These are phyloP conservation scores for Bungarus multicinctus DNA, from an alignment of 2,113 vertebrate genomes.

Conservation along the genomic window DNA sequence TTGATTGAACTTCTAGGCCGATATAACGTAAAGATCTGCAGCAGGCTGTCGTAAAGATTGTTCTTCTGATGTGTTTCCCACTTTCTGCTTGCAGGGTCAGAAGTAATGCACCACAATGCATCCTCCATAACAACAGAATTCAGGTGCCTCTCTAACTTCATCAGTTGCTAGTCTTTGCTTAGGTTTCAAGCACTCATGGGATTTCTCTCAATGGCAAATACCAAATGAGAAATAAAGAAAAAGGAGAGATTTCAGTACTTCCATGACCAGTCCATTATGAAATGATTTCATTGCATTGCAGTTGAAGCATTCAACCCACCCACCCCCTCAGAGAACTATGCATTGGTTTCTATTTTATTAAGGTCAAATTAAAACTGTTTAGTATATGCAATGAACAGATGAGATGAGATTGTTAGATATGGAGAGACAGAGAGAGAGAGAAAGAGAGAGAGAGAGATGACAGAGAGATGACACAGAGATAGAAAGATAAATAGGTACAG, in stretches of 20 bases:
- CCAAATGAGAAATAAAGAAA: background rate
- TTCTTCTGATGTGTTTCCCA: background rate
- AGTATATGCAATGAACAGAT: background rate
- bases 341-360: background rate
- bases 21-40: background rate
- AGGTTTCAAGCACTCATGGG: background rate
- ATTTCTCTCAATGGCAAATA: background rate
- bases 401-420: too few species aligned
- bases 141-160: background rate
- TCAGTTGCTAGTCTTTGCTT: background rate
- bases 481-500: accelerated
- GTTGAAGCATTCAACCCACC: background rate
- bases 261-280: too few species aligned
- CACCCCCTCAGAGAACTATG: background rate
- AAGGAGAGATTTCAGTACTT: background rate
- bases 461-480: too few species aligned
- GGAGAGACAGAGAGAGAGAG: too few species aligned
- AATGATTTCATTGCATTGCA: background rate
- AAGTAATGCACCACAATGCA: background rate
- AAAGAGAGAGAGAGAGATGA: too few species aligned
- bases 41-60: background rate
- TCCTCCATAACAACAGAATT: background rate
- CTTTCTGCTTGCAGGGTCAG: background rate
- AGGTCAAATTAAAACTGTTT: background rate
- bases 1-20: background rate